Base-by-base conservation (phyloP, 2,888 invertebrate species). In the Galerucella calmariensis region DNA sequence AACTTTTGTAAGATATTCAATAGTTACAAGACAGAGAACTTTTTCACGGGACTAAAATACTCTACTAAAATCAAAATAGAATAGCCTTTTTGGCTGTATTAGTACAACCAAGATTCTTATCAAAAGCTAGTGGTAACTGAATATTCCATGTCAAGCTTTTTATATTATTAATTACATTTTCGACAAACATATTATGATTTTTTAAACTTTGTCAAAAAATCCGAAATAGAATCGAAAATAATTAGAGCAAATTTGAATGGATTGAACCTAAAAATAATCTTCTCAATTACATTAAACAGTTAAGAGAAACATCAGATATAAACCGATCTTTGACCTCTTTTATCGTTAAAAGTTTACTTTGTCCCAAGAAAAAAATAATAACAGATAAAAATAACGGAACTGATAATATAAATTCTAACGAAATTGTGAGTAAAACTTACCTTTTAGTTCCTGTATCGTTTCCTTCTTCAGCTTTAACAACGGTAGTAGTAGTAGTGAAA, bases 381-480 rank as follows among this genome's bases (percentile, higher is more conserved):
- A 56, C 56, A 56, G 56, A 56, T 56, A 56, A 20, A 56, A 56
- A 10, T 56, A 56, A 16, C 20, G 9, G 9, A 56, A 56, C n/a
- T 3, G 35, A 61, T 59, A 24, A 56, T n/a, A 14, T 35, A 59
- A 4, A 61, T 11, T 35, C 14, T 41, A n/a, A 6, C 1, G 3
- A 41, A 62, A 35, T 62, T 9, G 9, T 14, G 14, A 48, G n/a
- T 62, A 1, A 35, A 62, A 44, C 24, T 65, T 65, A 65, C 63
- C 14, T 62, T 68, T 59, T 51, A 24, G 16, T 56, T 67, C 24
- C 27, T 24, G n/a, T 35, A 11, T 12, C 9, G n/a, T 53, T 41
- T 59, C 41, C 59, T n/a, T 59, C 58, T 46, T 68, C 68, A 68
- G 24, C 46, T 58, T 68, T 68, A 59, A 20, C 20, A 20, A 20